Percentiles rank a stretch among this genome's conserved stretches.
phyloP scores from a whole-genome alignment of 1,140 invertebrate genomes.

The Papilio aristodemus region DNA sequence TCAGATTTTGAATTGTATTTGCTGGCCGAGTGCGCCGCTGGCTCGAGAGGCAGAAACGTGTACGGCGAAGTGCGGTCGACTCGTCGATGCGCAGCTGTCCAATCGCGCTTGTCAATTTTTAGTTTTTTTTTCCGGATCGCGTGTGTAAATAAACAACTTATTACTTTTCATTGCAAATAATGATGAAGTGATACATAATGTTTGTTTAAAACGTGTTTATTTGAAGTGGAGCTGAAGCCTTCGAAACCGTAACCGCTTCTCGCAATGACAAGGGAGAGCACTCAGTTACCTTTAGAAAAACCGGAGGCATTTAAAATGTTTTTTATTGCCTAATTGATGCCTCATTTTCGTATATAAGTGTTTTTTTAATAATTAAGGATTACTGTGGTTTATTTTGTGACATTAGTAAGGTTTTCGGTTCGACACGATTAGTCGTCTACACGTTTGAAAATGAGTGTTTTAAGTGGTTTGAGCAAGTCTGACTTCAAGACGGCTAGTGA shows the following conservation, averaged over 20 bases:
- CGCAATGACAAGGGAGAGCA: conserved; percentile 79
- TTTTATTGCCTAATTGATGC: conserved; percentile 73
- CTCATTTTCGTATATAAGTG: conserved; percentile 69
- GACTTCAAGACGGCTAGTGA: conserved; percentile 81
- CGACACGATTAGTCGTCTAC: conserved; percentile 71
- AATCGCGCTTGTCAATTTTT: conserved; percentile 71
- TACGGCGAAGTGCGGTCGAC: conserved; percentile 79
- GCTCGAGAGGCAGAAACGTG: conserved; percentile 71
- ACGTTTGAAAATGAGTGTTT: conserved; percentile 79
- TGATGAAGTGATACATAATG: conserved; percentile 75
- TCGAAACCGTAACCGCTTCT: conserved; percentile 73
- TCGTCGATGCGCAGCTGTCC: conserved; percentile 77
- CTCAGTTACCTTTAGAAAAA: conserved; percentile 79
- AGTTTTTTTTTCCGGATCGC: conserved; percentile 73
- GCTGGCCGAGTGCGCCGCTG: conserved; percentile 43
- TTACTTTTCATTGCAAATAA: conserved; percentile 69
- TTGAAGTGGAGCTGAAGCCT: conserved; percentile 64
- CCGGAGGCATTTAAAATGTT: conserved; percentile 78
- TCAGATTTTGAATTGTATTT: conserved; percentile 68
- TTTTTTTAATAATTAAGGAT: conserved; percentile 72
- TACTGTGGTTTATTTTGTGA: conserved; percentile 74
- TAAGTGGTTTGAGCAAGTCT: conserved; percentile 74
- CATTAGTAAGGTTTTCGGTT: conserved; percentile 61
- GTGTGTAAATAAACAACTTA: conserved; percentile 78
- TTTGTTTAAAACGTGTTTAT: conserved; percentile 71